Evolutionary conservation across 2,888 invertebrate species (phyloP).

Genomic region (Tenodera sinensis): DNA sequence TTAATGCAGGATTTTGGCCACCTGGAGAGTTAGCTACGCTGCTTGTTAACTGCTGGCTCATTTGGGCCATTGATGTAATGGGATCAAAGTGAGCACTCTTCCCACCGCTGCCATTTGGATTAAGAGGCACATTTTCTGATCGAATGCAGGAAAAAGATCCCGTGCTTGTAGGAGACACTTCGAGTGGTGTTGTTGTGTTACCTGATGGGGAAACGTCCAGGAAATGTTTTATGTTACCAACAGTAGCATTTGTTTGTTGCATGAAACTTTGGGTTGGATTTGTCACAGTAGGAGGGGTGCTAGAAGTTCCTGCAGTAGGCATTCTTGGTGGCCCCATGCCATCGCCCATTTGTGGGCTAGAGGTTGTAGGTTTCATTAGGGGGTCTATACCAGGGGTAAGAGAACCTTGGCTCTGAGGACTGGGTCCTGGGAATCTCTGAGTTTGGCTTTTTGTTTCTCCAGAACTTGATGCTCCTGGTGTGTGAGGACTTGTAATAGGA

Average conservation of each 20-base stretch:
- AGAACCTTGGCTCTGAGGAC: conserved; percentile 37
- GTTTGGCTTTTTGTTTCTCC: conserved; percentile 26
- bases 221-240: conserved; percentile 31
- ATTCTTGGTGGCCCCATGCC: conserved; percentile 46
- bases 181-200: conserved; percentile 46
- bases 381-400: conserved; percentile 31
- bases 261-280: conserved; percentile 29
- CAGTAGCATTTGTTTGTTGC: conserved; percentile 24
- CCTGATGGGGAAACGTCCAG: conserved; percentile 37
- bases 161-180: conserved; percentile 45
- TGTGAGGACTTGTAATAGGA: conserved; percentile 52
- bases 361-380: conserved; percentile 30
- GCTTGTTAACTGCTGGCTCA: conserved; percentile 88
- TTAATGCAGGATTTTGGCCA: conserved; percentile 37
- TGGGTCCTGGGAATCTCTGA: conserved; percentile 38
- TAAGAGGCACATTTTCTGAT: conserved; percentile 51
- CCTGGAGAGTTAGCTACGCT: conserved; percentile 61
- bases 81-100: conserved; percentile 76
- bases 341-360: conserved; percentile 38
- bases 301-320: conserved; percentile 27
- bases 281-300: conserved; percentile 30
- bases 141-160: conserved; percentile 24
- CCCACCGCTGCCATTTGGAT: conserved; percentile 59
- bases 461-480: conserved; percentile 40
- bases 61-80: conserved; percentile 88